Base-by-base conservation (phyloP, 2,888 invertebrate species). In the Melanostoma mellinum region DNA sequence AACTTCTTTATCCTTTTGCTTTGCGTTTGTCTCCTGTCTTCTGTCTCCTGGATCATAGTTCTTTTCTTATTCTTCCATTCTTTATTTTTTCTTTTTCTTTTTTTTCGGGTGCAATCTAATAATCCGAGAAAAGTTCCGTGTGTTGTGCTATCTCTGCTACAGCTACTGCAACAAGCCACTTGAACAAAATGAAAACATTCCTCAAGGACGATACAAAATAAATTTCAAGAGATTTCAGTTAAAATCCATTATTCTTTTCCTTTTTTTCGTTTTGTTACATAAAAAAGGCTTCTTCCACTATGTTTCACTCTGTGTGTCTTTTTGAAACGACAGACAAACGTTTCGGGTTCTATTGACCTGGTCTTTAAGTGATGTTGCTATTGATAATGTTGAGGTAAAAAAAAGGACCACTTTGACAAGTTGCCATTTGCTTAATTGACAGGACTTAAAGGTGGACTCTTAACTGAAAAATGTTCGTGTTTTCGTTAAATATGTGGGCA, bases 121-220 rank as follows among this genome's bases (percentile, higher is more conserved):
- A 84, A 84, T 74, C 67, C 79, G 67, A 68, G 61, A 58, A 53
- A 78, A 55, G 82, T 82, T 77, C 73, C 42, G 56, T 50, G 42
- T 67, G 67, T 53, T 67, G 42, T 8, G 35, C 9, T 50, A 48
- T 30, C 35, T n/a, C 8, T 44, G 60, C 10, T 44, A 60, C 46
- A 46, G 44, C 32, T 65, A 65, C 32, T 60, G 72, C 77, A 77
- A 63, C 68, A 68, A 80, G 79, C 74, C 84, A 84, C 84, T 84
- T 84, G 84, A 84, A 84, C 65, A 68, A 78, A 79, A 75, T 71
- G 74, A 78, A 69, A 65, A 73, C 74, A 58, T 65, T 84, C 63
- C 65, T 48, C 40, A 69, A 69, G 74, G 84, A 76, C 63, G 73
- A 73, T 69, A 63, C 77, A 77, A 77, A 74, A 53, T 63, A 74